Percentiles rank a stretch among this genome's conserved stretches.
phyloP scores from a whole-genome alignment of 2,888 invertebrate species.

The Hesperia comma region DNA sequence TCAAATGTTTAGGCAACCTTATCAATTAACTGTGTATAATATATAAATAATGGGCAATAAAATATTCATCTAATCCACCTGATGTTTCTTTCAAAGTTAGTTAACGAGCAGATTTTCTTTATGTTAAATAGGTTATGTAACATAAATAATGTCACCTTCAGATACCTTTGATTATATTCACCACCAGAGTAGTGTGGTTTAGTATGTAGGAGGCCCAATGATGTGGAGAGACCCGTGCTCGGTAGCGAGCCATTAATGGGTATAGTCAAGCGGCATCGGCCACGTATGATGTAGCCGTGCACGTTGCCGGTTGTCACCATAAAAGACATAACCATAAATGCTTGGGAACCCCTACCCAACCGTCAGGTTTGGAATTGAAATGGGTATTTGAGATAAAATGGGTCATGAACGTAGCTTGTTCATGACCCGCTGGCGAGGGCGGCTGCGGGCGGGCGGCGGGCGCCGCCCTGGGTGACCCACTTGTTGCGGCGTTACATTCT shows the following conservation, averaged over 20 bases:
- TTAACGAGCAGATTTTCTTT: too few relatives aligned
- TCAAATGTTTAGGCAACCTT: not conserved
- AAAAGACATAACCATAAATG: not conserved
- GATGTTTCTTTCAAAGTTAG: too few relatives aligned
- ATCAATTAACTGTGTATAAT: not conserved
- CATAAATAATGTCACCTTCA: too few relatives aligned
- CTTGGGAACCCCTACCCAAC: not conserved
- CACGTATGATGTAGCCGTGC: not conserved
- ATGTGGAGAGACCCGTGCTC: too few relatives aligned
- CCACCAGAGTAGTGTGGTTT: too few relatives aligned
- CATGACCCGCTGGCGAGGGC: constrained; percentile 68
- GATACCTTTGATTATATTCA: too few relatives aligned
- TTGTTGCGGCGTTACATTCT: constrained; percentile 70
- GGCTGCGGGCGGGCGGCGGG: constrained; percentile 39
- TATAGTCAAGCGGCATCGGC: not conserved
- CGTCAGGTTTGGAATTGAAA: constrained; percentile 24
- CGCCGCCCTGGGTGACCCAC: constrained; percentile 73
- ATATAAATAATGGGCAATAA: too few relatives aligned
- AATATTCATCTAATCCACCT: too few relatives aligned
- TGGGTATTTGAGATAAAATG: constrained; percentile 55
- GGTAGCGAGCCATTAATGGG: too few relatives aligned
- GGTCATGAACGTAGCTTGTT: constrained; percentile 77
- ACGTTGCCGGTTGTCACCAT: not conserved
- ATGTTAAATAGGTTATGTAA: too few relatives aligned
- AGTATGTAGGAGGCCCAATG: too few relatives aligned